Conservation (phyloP, 2,888 invertebrate species). For the Anarsia innoxiella region DNA sequence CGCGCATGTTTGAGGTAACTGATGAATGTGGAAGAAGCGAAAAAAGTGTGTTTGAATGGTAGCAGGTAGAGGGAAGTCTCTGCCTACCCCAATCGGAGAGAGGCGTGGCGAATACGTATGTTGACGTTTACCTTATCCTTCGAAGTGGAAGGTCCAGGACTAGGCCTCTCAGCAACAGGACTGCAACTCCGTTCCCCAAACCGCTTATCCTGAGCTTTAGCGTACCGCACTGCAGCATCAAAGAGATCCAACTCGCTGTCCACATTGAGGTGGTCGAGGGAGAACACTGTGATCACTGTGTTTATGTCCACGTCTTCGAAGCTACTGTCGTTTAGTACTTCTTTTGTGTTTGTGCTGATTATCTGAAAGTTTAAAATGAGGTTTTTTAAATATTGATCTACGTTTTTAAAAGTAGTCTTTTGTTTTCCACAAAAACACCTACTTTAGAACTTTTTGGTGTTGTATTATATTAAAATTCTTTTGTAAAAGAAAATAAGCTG, state of each 20-base stretch:
- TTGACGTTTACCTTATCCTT: constrained; percentile 43
- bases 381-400: too few relatives aligned
- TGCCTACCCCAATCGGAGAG: too few relatives aligned
- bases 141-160: constrained; percentile 56
- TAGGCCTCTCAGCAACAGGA: constrained; percentile 43
- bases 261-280: constrained; percentile 82
- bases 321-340: constrained; percentile 83
- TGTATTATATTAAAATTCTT: not conserved
- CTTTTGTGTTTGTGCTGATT: constrained; percentile 84
- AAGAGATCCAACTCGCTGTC: constrained; percentile 86
- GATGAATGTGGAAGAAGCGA: too few relatives aligned
- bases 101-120: too few relatives aligned
- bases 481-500: too few relatives aligned
- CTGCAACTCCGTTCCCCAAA: constrained; percentile 39
- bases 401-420: too few relatives aligned
- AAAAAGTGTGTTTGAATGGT: too few relatives aligned
- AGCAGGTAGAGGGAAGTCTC: too few relatives aligned
- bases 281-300: constrained; percentile 84
- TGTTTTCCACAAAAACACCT: too few relatives aligned
- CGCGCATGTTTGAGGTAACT: too few relatives aligned
- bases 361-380: constrained; percentile 72
- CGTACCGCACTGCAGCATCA: constrained; percentile 79
- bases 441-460: too few relatives aligned
- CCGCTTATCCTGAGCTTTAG: constrained; percentile 53
- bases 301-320: constrained; percentile 86